phyloP scores from a whole-genome alignment of 2,888 invertebrate genomes.

The Mystacides longicornis region DNA sequence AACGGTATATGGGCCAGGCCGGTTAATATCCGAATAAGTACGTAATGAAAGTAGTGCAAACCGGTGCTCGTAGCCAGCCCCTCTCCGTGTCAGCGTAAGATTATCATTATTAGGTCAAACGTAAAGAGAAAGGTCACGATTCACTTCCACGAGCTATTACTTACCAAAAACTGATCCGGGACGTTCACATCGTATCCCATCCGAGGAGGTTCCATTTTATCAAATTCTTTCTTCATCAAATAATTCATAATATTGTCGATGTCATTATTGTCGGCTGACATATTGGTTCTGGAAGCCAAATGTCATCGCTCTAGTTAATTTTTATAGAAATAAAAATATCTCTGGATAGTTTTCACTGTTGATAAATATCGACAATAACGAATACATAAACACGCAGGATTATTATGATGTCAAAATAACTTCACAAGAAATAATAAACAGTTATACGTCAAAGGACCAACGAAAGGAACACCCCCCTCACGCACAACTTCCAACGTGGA shows the following conservation, averaged over 20 bases:
- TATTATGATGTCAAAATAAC: no score
- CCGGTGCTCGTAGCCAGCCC: not conserved
- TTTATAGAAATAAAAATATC: no score
- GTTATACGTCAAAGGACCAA: not conserved
- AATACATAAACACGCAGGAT: no score
- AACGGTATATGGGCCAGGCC: conserved; percentile 3
- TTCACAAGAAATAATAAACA: no score
- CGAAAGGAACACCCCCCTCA: conserved; percentile 4
- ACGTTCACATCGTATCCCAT: conserved; percentile 12
- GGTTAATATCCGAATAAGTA: not conserved
- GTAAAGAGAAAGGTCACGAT: conserved; percentile 21
- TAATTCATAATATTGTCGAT: conserved; percentile 42
- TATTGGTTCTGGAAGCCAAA: conserved; percentile 20
- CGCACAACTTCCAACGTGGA: conserved; percentile 57
- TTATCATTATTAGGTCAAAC: conserved; percentile 20
- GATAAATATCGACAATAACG: no score
- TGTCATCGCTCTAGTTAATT: conserved; percentile 17
- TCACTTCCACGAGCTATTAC: conserved; percentile 1
- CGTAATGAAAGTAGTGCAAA: conserved; percentile 11
- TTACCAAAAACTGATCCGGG: conserved; percentile 21
- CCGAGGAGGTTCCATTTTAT: conserved; percentile 21
- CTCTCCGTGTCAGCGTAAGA: conserved; percentile 10
- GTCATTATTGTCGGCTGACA: conserved; percentile 24
- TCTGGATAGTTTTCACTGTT: no score
- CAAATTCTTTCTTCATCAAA: conserved; percentile 38